Evolutionary conservation across 2,888 invertebrate species (phyloP).

Genomic region (Lepeophtheirus nordmannii): DNA sequence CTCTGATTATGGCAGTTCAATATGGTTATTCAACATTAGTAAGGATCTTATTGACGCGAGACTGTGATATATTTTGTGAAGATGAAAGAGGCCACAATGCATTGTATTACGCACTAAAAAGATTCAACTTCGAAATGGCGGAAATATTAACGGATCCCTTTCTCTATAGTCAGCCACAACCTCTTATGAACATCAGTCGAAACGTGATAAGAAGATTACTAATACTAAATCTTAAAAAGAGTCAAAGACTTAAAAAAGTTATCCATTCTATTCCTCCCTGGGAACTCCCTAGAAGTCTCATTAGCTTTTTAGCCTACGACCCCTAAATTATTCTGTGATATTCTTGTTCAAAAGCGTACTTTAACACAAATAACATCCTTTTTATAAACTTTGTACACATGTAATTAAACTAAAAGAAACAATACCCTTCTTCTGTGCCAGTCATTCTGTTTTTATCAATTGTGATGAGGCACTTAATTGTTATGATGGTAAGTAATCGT

Average conservation of each 20-base stretch:
- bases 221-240: not conserved
- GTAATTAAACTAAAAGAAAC: too few relatives aligned
- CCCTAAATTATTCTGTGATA: conserved; percentile 10
- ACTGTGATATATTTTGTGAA: conserved; percentile 17
- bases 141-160: conserved; percentile 9
- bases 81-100: conserved; percentile 21
- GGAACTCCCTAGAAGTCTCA: conserved; percentile 10
- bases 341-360: not conserved
- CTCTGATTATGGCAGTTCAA: conserved; percentile 20
- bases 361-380: too few relatives aligned
- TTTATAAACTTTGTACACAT: too few relatives aligned
- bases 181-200: not conserved
- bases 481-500: too few relatives aligned
- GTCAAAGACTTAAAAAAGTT: conserved; percentile 6
- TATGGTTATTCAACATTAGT: conserved; percentile 11
- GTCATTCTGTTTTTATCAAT: too few relatives aligned
- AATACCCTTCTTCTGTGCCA: too few relatives aligned
- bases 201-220: conserved; percentile 10
- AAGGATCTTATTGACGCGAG: not conserved
- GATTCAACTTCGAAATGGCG: conserved; percentile 8
- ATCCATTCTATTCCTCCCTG: conserved; percentile 1
- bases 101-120: conserved; percentile 19
- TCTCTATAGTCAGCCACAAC: not conserved
- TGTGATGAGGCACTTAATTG: too few relatives aligned
- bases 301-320: conserved; percentile 17